Evolutionary conservation across 2,797 vertebrate genomes (phyloP), one percentile per base, ranked within the genome.

Genomic region (Dipus sagitta): DNA sequence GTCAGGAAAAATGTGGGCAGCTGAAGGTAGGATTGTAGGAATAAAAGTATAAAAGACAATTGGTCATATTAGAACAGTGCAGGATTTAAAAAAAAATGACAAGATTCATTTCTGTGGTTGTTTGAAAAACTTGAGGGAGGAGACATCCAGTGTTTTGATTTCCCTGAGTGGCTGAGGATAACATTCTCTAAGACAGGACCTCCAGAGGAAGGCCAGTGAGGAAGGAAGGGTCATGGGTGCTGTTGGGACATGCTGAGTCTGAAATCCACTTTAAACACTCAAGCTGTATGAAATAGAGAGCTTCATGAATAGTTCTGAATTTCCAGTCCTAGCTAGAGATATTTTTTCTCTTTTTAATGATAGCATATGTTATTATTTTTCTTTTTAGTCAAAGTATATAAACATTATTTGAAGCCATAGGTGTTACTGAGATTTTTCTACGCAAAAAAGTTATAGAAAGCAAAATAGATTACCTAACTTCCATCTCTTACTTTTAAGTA

Each of bases 371-470:
- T 58, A 64, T 24, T 64, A 47, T n/a, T 72, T 52, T 64, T 58
- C 68, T 87, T 72, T 86, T 88, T 80, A 58, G 58, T 78, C 24
- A 52, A 28, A 70, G 5, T 10, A 34, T 72, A 78, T 62, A 70
- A 20, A 38, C 75, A 75, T 72, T 74, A 65, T 47, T 77, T 92
- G 72, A 88, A 81, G 54, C 23, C 26, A 64, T 60, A 68, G 11
- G 1, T 76, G 18, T 84, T 18, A 18, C 74, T 82, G 28, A 70
- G 30, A 84, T 78, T 75, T 47, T 72, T n/a, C 11, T 71, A 90
- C 62, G 64, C 13, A 54, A 68, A 76, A 94, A 95, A 65, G 64
- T 76, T 60, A 64, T 30, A 93, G 54, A 67, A 84, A 76, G 71
- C 30, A 78, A 91, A 89, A 68, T 6, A 24, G 17, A 75, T 72